Conservation (phyloP, 2,888 invertebrate species). For the Epiblema foenella region DNA sequence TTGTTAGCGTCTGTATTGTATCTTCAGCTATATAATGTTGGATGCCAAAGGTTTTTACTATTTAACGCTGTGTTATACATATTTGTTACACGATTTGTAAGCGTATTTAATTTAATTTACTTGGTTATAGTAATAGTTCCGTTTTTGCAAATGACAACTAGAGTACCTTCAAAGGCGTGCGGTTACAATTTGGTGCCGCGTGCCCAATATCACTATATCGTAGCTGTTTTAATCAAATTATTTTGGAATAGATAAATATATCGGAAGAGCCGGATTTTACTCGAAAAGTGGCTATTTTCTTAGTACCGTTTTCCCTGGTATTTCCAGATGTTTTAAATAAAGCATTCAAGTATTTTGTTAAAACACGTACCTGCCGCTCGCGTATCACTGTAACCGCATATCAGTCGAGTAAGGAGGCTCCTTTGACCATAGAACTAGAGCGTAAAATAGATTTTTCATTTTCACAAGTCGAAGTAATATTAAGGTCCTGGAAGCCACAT, state of each 20-base stretch:
- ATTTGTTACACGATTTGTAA: conserved; percentile 58
- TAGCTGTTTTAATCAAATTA: conserved; percentile 69
- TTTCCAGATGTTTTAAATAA: conserved; percentile 48
- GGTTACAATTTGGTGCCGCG: conserved; percentile 3
- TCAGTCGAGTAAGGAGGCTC: conserved; percentile 54
- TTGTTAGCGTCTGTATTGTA: conserved; percentile 50
- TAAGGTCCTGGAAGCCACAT: conserved; percentile 27
- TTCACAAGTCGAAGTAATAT: conserved; percentile 47
- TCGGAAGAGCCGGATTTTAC: conserved; percentile 56
- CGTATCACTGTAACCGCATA: conserved; percentile 37
- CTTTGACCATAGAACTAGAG: conserved; percentile 56
- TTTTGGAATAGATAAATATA: conserved; percentile 60
- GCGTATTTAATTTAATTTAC: conserved; percentile 51
- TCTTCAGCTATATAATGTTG: conserved; percentile 56
- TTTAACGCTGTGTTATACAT: conserved; percentile 59
- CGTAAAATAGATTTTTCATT: conserved; percentile 59
- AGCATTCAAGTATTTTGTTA: conserved; percentile 47
- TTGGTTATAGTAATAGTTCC: conserved; percentile 45
- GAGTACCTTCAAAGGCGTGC: conserved; percentile 37
- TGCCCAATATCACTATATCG: conserved; percentile 25
- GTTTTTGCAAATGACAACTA: conserved; percentile 50
- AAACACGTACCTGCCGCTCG: conserved; percentile 40
- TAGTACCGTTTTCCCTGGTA: conserved; percentile 66
- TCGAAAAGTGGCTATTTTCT: conserved; percentile 69
- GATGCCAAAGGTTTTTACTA: conserved; percentile 72